Evolutionary conservation across 2,113 vertebrate genomes (phyloP).

Genomic region (Hystrix brachyura): DNA sequence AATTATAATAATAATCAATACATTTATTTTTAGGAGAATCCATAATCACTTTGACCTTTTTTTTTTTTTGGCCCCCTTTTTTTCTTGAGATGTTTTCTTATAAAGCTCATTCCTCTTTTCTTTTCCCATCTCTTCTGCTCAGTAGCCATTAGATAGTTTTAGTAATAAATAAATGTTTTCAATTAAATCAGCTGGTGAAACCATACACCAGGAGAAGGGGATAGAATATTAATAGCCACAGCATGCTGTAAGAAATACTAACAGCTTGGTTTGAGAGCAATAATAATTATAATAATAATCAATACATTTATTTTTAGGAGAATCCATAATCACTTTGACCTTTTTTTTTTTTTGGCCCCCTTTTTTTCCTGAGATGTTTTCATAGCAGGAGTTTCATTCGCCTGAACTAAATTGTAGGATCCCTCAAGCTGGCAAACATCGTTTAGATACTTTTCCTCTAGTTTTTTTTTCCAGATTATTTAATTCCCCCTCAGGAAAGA

Average conservation of each 20-base stretch:
- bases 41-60: slow-evolving; percentile 55
- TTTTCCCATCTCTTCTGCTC: slow-evolving; percentile 8
- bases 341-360: slow-evolving; percentile 17
- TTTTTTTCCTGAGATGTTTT: slow-evolving; percentile 23
- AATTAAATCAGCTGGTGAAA: slow-evolving; percentile 50
- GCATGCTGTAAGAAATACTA: slow-evolving; percentile 29
- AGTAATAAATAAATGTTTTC: slow-evolving; percentile 37
- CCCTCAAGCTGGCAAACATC: slow-evolving; percentile 75
- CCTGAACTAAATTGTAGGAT: slow-evolving; percentile 37
- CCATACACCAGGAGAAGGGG: background rate
- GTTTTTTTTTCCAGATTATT: slow-evolving; percentile 80
- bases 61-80: too few species aligned
- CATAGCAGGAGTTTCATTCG: slow-evolving; percentile 33
- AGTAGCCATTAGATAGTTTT: slow-evolving; percentile 59
- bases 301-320: slow-evolving; percentile 58
- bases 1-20: background rate
- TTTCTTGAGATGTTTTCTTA: too few species aligned
- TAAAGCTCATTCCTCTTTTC: slow-evolving; percentile 13
- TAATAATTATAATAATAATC: background rate
- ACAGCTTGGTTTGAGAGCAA: slow-evolving; percentile 44
- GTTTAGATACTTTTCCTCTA: slow-evolving; percentile 78
- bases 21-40: slow-evolving; percentile 64
- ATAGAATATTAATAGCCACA: slow-evolving; percentile 44
- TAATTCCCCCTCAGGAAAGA: slow-evolving; percentile 88
- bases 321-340: slow-evolving; percentile 57